Evolutionary conservation across 2,888 invertebrate genomes (phyloP), one percentile per base, ranked within the genome.

Genomic region (Amaurobius ferox): DNA sequence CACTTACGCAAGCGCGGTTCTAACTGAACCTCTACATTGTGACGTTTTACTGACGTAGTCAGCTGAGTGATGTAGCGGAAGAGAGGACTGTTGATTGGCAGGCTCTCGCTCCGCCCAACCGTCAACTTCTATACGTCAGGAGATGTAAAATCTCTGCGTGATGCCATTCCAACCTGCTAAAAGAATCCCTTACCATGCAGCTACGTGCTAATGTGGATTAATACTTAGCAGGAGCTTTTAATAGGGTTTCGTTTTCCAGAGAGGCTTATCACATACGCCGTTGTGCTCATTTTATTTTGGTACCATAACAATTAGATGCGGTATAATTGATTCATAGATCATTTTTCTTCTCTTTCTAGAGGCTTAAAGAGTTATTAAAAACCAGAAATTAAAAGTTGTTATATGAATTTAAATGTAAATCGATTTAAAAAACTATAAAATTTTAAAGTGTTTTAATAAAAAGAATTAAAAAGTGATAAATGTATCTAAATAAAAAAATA

Each of bases 181-280:
- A 73, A 67, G 64, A 71, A 66, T 23, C 44, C 64, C 71, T 78
- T 73, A 79, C 79, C 73, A 66, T 79, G 55, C 73, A 19, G 13
- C 35, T 80, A 74, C 74, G 73, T 80, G 80, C 80, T 80, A 80
- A 74, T 74, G 74, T 39, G 74, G 68, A 73, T 80, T 73, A n/a
- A n/a, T n/a, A n/a, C n/a, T n/a, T n/a, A 80, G 71, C 39, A 28
- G 40, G 23, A 30, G 62, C 19, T 40, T 74, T 80, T 80, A 68
- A 61, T 68, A 68, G 68, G 74, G 67, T 62, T 62, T 73, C 67
- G n/a, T n/a, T n/a, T n/a, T n/a, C n/a, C n/a, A n/a, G n/a, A n/a
- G n/a, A n/a, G n/a, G n/a, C n/a, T n/a, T n/a, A n/a, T n/a, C n/a
- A n/a, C n/a, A n/a, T n/a, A n/a, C n/a, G n/a, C n/a, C n/a, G n/a